Conservation (phyloP, 2,113 vertebrate species). For the Periophthalmus modestus region DNA sequence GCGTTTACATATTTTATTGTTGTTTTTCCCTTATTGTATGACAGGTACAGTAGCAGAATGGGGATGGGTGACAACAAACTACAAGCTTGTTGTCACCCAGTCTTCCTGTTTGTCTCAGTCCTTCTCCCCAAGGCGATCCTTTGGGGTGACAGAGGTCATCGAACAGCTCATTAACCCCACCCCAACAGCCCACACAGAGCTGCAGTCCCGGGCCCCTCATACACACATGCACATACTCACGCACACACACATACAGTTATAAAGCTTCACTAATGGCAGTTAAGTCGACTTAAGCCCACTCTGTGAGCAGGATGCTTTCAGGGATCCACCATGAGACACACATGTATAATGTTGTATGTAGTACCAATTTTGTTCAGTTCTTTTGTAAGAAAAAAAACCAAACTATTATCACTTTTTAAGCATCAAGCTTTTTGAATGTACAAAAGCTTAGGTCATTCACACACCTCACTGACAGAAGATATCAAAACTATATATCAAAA, state of each 20-base stretch:
- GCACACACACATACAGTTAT: conserved; percentile 59
- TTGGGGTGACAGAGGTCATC: conserved; percentile 69
- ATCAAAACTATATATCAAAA: neutral
- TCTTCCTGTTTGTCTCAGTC: conserved; percentile 71
- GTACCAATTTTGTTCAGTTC: neutral
- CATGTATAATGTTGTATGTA: conserved; percentile 32
- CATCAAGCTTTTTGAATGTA: neutral
- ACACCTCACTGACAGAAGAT: neutral
- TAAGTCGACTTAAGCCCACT: conserved; percentile 66
- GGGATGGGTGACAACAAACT: conserved; percentile 24
- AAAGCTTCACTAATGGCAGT: conserved; percentile 70
- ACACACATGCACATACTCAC: conserved; percentile 21
- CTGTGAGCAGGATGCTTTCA: conserved; percentile 47
- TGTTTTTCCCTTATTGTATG: conserved; percentile 24
- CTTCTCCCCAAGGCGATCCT: conserved; percentile 65
- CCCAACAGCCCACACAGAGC: conserved; percentile 68
- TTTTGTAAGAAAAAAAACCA: neutral
- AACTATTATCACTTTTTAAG: neutral
- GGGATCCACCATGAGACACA: conserved; percentile 41
- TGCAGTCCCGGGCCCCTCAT: conserved; percentile 56
- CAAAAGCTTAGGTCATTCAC: neutral
- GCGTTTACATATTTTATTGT: neutral
- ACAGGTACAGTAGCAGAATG: conserved; percentile 35
- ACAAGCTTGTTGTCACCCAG: conserved; percentile 62
- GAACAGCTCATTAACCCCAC: conserved; percentile 78